Evolutionary conservation across 1,140 invertebrate species (phyloP), one percentile per base, ranked within the genome.

Genomic region (Hirudo medicinalis): DNA sequence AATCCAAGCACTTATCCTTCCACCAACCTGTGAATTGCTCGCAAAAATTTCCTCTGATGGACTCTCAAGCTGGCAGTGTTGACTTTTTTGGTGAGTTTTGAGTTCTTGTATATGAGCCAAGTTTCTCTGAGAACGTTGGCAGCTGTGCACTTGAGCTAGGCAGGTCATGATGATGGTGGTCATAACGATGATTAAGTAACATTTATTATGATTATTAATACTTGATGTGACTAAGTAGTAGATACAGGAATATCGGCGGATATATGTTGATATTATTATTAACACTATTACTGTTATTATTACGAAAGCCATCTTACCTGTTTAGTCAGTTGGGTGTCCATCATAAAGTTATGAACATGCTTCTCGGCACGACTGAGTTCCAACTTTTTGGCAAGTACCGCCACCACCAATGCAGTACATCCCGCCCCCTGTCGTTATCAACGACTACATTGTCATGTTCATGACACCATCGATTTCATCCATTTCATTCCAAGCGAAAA

Each of bases 311-410:
- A 63, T 11, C 20, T 89, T 88, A 98, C 94, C 87, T 93, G 87
- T 88, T 99, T 99, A 76, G 94, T 97, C 82, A 98, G 88, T 86
- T 98, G 95, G 77, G 95, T 98, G 84, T 99, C 96, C 94, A 99
- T 97, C 96, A 99, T 99, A 84, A 99, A 99, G 87, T 99, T 98
- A 85, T 99, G 96, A 79, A 99, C 96, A 86, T 99, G 95, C 86
- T 99, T 99, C 85, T 99, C 96, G 76, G 96, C 96, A 84, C 95
- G 88, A 76, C 94, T 94, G 78, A 99, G 87, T 85, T 99, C 96
- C 86, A 99, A 87, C 86, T 99, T 99, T 81, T 94, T 88, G 77
- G 96, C 97, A 78, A 99, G 93, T 75, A 99, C 96, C 79, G 96
- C 96, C 75, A 99, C 96, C 76, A 99, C 88, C 81, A 99, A 87